Evolutionary conservation across 2,797 vertebrate species (phyloP), one percentile per base, ranked within the genome.

Genomic region (Galago senegalensis): DNA sequence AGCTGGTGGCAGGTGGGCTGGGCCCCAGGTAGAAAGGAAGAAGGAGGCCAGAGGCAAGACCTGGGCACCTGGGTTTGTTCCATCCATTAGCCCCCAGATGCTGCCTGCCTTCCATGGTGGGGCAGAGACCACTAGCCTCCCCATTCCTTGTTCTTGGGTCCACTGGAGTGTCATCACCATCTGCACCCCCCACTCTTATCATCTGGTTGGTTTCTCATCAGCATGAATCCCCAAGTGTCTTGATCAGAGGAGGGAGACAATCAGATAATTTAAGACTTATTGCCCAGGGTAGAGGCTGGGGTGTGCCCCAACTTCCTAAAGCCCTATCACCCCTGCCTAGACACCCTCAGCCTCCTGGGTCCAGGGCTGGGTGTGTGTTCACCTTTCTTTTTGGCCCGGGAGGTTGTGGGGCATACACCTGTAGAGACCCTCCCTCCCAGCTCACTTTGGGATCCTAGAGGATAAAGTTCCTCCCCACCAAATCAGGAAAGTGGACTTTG

Each of bases 201-300:
- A 17, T 17, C n/a, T 0, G 2, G 18, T 60, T 27, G 91, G 73
- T 40, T 65, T 93, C 83, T 43, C 82, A 37, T 65, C 76, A 93
- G 96, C 96, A 97, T 96, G 94, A 87, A 96, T 96, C 94, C 93
- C 97, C 87, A 97, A 98, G 97, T 49, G 97, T 98, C 97, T 98
- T 98, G 86, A 96, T 94, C 96, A 97, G 97, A 94, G 46, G 60
- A 98, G 97, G 98, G 61, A 98, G 98, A 99, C 98, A 99, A 98
- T 98, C 98, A 98, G 91, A 72, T 77, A 10, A 91, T 60, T 53
- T 0, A 0, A 81, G 80, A 95, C 63, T 92, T 89, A 89, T 95
- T 4, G 14, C 96, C 96, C 0, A 0, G 72, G 93, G 70, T 20
- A 49, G 12, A 65, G 29, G 11, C 8, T 13, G 0, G 69, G 40